These are phyloP conservation scores for Oscheius sp. DNA, from an alignment of 2,888 invertebrate species.

Conservation along the genomic window DNA sequence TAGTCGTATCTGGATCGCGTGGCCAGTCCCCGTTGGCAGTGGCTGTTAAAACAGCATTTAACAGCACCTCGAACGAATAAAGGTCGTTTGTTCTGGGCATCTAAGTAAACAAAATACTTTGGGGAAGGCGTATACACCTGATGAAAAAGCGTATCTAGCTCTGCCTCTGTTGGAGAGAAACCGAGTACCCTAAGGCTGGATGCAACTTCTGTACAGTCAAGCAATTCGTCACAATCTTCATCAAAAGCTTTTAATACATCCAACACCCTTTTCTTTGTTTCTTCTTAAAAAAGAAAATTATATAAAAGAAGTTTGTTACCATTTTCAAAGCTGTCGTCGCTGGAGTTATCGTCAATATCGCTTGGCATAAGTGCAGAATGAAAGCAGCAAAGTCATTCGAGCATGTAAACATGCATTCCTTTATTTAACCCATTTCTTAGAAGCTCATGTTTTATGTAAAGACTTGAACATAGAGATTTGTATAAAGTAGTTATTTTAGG, in stretches of 20 bases:
- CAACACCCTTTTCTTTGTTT: constrained; percentile 32
- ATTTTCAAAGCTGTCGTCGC: constrained; percentile 28
- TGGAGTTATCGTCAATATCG: constrained; percentile 29
- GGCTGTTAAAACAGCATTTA: constrained; percentile 46
- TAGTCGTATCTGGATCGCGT: not conserved
- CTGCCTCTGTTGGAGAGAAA: constrained; percentile 43
- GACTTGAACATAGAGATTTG: not conserved
- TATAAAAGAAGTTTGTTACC: constrained; percentile 9
- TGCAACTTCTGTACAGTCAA: constrained; percentile 44
- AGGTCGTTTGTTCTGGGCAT: constrained; percentile 31
- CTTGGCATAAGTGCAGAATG: constrained; percentile 7
- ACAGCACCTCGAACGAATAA: constrained; percentile 46
- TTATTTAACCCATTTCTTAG: not conserved
- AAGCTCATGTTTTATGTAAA: too few species aligned
- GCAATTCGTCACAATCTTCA: constrained; percentile 48
- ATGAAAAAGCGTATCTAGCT: constrained; percentile 36
- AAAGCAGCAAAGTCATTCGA: not conserved
- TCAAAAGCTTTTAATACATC: constrained; percentile 55
- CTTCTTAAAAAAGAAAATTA: constrained; percentile 14
- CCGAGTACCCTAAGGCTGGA: constrained; percentile 48
- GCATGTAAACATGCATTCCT: not conserved
- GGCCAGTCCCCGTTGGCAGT: constrained; percentile 51
- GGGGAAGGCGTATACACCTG: constrained; percentile 36
- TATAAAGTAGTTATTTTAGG: constrained; percentile 1
- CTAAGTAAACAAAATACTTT: constrained; percentile 12